Evolutionary conservation across 2,888 invertebrate species (phyloP), one percentile per base, ranked within the genome.

Genomic region (Plutella xylostella): DNA sequence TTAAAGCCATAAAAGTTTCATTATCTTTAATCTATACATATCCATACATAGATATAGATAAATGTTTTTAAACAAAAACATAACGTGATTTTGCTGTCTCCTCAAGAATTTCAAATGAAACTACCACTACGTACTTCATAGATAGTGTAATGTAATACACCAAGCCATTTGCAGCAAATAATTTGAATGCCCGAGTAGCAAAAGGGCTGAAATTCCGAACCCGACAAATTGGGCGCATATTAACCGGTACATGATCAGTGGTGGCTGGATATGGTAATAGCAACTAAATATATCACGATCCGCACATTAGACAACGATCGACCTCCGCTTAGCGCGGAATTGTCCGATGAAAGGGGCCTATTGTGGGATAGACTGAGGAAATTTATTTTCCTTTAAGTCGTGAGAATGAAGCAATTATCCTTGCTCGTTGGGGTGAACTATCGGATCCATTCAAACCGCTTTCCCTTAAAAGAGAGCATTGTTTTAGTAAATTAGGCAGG

Each of bases 391-490:
- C 66, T 62, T 68, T 61, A 57, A 61, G 57, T 58, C 68, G 72
- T 74, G 72, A 63, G 72, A 76, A 72, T 75, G 62, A 66, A 70
- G 71, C 67, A 76, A 73, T 74, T 74, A 73, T 67, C 61, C 60
- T 56, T 38, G 21, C 14, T 55, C 60, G 58, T 63, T 65, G 64
- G 57, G 68, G 65, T 66, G 65, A 65, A 61, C 65, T 66, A 68
- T 64, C 62, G 63, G 63, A 65, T n/a, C n/a, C n/a, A n/a, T n/a
- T n/a, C n/a, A n/a, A n/a, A n/a, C n/a, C n/a, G n/a, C n/a, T n/a
- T n/a, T n/a, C n/a, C n/a, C n/a, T n/a, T n/a, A n/a, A n/a, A n/a
- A n/a, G n/a, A n/a, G n/a, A n/a, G n/a, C n/a, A n/a, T n/a, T n/a
- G n/a, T n/a, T n/a, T n/a, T n/a, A n/a, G n/a, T n/a, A n/a, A n/a